Evolutionary conservation across 2,888 invertebrate genomes (phyloP).

Genomic region (Diarsia rubi): DNA sequence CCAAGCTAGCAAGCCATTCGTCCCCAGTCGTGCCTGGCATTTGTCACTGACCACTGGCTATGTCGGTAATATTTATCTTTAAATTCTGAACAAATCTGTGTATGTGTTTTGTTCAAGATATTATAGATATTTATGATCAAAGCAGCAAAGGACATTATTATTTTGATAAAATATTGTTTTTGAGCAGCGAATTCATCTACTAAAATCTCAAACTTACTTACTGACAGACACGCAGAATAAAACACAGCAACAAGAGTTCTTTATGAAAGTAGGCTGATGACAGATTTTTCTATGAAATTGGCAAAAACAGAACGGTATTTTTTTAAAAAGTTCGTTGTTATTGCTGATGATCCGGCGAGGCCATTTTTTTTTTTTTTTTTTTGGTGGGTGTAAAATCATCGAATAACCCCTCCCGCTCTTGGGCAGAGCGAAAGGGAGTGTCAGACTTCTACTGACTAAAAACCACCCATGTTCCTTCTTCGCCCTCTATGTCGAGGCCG

Average conservation of each 20-base stretch:
- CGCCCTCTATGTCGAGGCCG: too few species aligned
- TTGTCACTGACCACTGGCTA: conserved; percentile 42
- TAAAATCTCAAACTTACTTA: background rate
- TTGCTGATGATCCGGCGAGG: too few species aligned
- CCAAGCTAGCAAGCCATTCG: conserved; percentile 36
- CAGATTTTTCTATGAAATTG: background rate
- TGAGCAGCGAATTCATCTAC: background rate
- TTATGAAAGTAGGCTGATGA: too few species aligned
- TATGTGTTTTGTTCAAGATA: background rate
- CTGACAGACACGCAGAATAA: background rate
- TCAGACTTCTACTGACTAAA: too few species aligned
- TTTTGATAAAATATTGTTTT: background rate
- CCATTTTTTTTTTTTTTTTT: too few species aligned
- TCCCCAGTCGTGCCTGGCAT: conserved; percentile 39
- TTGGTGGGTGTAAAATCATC: too few species aligned
- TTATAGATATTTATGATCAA: background rate
- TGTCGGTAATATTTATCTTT: conserved; percentile 26
- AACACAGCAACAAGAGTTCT: background rate
- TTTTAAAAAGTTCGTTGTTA: background rate
- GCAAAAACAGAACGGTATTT: background rate
- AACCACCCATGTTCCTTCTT: too few species aligned
- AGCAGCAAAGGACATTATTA: background rate
- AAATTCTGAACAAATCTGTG: conserved; percentile 22
- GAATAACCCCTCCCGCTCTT: too few species aligned
- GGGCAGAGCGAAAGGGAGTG: too few species aligned